Base-by-base conservation (phyloP, 2,113 vertebrate genomes). In the Fulica atra region DNA sequence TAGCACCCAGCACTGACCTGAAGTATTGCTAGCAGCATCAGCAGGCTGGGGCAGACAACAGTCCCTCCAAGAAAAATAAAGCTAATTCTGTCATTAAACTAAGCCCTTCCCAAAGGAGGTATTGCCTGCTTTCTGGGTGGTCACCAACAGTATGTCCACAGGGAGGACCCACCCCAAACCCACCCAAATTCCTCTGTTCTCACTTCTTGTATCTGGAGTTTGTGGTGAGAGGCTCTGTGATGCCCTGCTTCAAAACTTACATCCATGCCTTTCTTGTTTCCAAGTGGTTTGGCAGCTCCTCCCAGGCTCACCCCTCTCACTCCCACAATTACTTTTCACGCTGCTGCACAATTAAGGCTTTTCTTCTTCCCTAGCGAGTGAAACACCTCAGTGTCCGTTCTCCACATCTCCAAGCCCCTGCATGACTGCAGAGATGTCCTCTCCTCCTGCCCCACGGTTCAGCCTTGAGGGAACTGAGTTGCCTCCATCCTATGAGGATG, bases 401-500 rank as follows among this genome's bases (percentile, higher is more conserved):
- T 76, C 80, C 4, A 56, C 86, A 84, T 60, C 72, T 85, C 86
- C 70, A 7, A 83, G n/a, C 53, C 84, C 91, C 13, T 57, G 86
- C 60, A 73, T 33, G 31, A 74, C 74, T 24, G 20, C 16, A 3
- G 97, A 95, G 38, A 20, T 31, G 19, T 26, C 79, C 1, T 81
- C 93, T 26, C 40, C 44, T 44, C 29, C 65, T 65, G 16, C 33
- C 48, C 33, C 83, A 1, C 6, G 0, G 28, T 69, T 96, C 79
- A 57, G 29, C 31, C 66, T 46, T 1, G 57, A 35, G 11, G 94
- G 16, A n/a, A 35, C 89, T 18, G 95, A 92, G 9, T 50, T 88
- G 18, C 98, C 98, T 68, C 98, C 98, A 8, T 96, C 98, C 29
- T 98, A 98, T 61, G 97, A 98, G 89, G 98, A 98, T 59, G 80